Percentiles rank a stretch among this genome's conserved stretches.
phyloP scores from a whole-genome alignment of 2,888 invertebrate genomes.

The Odontomyia ornata region DNA sequence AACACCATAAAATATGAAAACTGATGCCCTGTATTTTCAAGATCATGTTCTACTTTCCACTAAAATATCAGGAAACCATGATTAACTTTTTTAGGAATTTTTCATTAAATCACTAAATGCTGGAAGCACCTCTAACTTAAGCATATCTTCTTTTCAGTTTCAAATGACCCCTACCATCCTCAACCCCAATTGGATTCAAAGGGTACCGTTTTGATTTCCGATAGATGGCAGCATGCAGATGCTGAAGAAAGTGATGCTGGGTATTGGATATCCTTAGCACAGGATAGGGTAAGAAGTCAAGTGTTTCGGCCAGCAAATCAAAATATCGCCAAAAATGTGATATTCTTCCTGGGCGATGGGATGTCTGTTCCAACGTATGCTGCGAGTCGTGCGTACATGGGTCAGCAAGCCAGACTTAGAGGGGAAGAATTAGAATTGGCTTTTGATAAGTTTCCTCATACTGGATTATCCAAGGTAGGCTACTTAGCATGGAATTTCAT shows the following conservation, averaged over 20 bases:
- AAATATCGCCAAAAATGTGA: slow-evolving; percentile 42
- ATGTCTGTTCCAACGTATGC: slow-evolving; percentile 77
- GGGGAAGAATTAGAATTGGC: slow-evolving; percentile 71
- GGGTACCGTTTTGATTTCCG: not conserved
- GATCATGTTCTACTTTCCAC: too few species aligned
- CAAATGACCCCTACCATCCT: not conserved
- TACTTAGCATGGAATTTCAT: not conserved
- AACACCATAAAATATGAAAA: too few species aligned
- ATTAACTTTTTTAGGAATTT: too few species aligned
- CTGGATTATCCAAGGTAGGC: slow-evolving; percentile 72
- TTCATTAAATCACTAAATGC: too few species aligned
- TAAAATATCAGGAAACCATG: too few species aligned
- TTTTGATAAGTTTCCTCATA: slow-evolving; percentile 72
- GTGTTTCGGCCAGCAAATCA: slow-evolving; percentile 9
- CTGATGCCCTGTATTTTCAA: too few species aligned
- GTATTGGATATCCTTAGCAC: slow-evolving; percentile 29
- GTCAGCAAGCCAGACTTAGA: slow-evolving; percentile 66
- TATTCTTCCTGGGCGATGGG: slow-evolving; percentile 61
- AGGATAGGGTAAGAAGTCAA: slow-evolving; percentile 11
- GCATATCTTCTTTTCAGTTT: not conserved
- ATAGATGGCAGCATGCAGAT: not conserved
- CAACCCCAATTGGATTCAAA: not conserved
- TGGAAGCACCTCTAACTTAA: too few species aligned
- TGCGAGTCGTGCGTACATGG: slow-evolving; percentile 72
- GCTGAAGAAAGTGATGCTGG: slow-evolving; percentile 25